phyloP scores from a whole-genome alignment of 2,797 vertebrate genomes.

The Bovichtus diacanthus region DNA sequence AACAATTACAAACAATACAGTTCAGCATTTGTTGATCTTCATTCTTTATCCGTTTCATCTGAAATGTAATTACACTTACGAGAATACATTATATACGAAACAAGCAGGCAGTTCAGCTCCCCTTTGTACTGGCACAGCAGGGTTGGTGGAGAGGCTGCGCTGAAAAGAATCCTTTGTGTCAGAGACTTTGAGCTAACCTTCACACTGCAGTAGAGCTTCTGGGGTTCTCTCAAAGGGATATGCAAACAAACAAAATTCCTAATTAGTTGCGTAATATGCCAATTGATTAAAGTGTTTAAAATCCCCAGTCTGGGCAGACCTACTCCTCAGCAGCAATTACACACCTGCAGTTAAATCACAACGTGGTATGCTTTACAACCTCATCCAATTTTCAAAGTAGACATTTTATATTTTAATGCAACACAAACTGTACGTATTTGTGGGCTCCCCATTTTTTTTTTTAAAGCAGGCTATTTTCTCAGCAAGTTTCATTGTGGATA shows the following conservation, averaged over 20 bases:
- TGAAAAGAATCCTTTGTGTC: conserved; percentile 38
- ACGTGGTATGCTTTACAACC: conserved; percentile 15
- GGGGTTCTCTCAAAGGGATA: conserved; percentile 42
- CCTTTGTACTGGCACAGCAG: conserved; percentile 40
- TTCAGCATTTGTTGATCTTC: conserved; percentile 4
- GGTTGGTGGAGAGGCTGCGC: conserved; percentile 9
- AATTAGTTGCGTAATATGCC: conserved; percentile 57
- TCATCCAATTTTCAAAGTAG: conserved; percentile 34
- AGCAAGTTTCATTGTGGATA: neutral
- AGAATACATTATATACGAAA: conserved; percentile 33
- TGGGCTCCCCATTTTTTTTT: conserved; percentile 4
- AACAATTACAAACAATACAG: neutral
- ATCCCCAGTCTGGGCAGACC: conserved; percentile 19
- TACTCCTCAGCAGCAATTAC: conserved; percentile 32
- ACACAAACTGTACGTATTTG: conserved; percentile 27
- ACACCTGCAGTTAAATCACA: conserved; percentile 45
- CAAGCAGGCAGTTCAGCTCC: conserved; percentile 26
- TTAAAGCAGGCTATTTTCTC: conserved; percentile 28
- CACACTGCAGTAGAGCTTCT: conserved; percentile 17
- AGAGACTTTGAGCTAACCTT: conserved; percentile 42
- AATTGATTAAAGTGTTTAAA: conserved; percentile 48
- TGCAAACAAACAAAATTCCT: conserved; percentile 52
- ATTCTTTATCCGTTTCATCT: conserved; percentile 37
- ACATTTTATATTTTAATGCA: conserved; percentile 26
- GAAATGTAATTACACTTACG: conserved; percentile 31